Base-by-base conservation (phyloP, 2,888 invertebrate species). In the Oscheius sp. region DNA sequence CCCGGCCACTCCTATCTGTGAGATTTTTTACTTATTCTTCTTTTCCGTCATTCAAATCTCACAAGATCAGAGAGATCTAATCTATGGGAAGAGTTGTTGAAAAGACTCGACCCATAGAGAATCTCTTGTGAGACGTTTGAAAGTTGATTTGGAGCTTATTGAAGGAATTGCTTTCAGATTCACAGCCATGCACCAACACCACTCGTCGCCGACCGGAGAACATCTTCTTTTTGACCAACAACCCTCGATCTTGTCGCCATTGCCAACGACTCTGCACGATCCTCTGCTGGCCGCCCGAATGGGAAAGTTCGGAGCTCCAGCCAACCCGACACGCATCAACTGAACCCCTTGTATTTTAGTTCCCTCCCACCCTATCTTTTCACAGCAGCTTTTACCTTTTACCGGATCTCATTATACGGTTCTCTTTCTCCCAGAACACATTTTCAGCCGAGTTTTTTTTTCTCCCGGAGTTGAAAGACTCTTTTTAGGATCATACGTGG, bases 301-400 rank as follows among this genome's bases (percentile, higher is more conserved):
- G 75, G 78, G 78, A 31, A 73, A 75, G 45, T 79, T 74, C 48
- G 79, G 79, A 3, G 75, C 75, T 1, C 75, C 74, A 2, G 67
- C 76, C 15, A 73, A 76, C 42, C 74, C 76, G 10, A 37, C 73
- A 20, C 58, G 68, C 20, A 65, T 65, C 31, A 65, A 65, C 37
- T 65, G 23, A 65, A 15, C 45, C 31, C 61, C n/a, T 45, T 61
- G 39, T 39, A 45, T 61, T 42, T 29, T 23, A 34, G 33, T 29
- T 20, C 42, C 15, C 45, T 45, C 12, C 42, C 29, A 15, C 29
- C 31, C 27, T n/a, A 17, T 42, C 25, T 58, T 25, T 25, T 27
- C 58, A 39, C 46, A 45, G 17, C 12, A 53, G 12, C 34, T 61
- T 61, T 61, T 20, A 42, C 39, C 42, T 25, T 27, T 61, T 61